These are phyloP conservation scores for Jaculus jaculus DNA, from an alignment of 2,113 vertebrate species.

Conservation along the genomic window DNA sequence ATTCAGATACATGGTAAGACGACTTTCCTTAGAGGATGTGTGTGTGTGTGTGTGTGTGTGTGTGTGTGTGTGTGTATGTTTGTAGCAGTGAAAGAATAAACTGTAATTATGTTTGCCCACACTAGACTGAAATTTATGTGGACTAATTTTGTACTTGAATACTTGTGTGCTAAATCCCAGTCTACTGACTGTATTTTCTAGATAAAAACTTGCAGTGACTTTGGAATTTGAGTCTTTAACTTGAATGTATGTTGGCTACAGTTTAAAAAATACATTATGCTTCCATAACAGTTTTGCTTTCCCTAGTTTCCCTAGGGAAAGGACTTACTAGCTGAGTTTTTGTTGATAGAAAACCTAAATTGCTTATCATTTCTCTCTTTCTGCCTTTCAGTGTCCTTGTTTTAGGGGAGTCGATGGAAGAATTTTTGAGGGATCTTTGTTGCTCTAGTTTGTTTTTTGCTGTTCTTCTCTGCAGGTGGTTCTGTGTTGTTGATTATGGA, in stretches of 20 bases:
- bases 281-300: conserved; percentile 48
- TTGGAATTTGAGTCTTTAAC: conserved; percentile 68
- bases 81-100: conserved; percentile 36
- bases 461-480: conserved; percentile 58
- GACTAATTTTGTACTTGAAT: conserved; percentile 74
- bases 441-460: conserved; percentile 52
- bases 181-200: conserved; percentile 55
- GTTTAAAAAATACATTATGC: conserved; percentile 51
- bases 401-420: conserved; percentile 38
- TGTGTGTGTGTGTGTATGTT: background rate
- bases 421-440: conserved; percentile 54
- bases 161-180: conserved; percentile 45
- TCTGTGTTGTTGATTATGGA: background rate
- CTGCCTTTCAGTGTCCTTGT: conserved; percentile 34
- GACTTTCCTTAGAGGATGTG: conserved; percentile 8
- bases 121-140: conserved; percentile 64
- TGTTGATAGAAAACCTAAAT: conserved; percentile 65
- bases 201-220: conserved; percentile 62
- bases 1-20: conserved; percentile 15
- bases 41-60: background rate
- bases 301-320: conserved; percentile 43
- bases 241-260: conserved; percentile 66
- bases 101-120: conserved; percentile 60
- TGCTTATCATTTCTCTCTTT: background rate
- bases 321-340: conserved; percentile 69